Evolutionary conservation across 92 coral and sea anemone genomes (phyloP).

Genomic region (Epizoanthus ramosus): DNA sequence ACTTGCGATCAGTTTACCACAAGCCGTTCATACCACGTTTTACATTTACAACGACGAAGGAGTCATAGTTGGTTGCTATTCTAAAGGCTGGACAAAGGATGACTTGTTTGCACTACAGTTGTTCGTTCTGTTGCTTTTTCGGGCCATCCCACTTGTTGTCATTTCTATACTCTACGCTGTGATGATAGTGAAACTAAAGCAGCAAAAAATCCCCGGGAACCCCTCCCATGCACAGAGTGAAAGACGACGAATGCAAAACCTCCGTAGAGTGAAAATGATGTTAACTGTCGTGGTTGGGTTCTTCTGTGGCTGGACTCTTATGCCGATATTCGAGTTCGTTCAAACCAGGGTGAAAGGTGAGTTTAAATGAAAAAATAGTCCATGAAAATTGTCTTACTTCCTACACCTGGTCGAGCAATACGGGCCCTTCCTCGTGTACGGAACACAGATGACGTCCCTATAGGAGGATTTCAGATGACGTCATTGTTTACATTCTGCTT

Average conservation of each 20-base stretch:
- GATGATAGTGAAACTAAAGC: slow-evolving; percentile 3
- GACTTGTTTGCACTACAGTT: not conserved
- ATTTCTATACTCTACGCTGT: not conserved
- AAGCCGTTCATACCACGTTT: slow-evolving; percentile 23
- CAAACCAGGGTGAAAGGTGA: not conserved
- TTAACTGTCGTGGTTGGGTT: not conserved
- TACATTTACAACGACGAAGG: not conserved
- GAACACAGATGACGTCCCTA: too few species aligned
- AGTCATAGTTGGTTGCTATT: not conserved
- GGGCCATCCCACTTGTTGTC: slow-evolving; percentile 6
- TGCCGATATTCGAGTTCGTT: slow-evolving; percentile 19
- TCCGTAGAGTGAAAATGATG: slow-evolving; percentile 35
- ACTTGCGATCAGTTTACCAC: slow-evolving; percentile 11
- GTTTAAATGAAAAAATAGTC: not conserved
- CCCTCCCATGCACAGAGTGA: slow-evolving; percentile 9
- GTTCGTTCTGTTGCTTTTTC: not conserved
- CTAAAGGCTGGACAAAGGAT: slow-evolving; percentile 19
- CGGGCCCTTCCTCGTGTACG: too few species aligned
- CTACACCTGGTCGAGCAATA: too few species aligned
- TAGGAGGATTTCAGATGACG: too few species aligned
- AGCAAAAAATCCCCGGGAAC: slow-evolving; percentile 25
- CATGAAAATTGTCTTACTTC: too few species aligned
- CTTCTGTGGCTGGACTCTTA: slow-evolving; percentile 16
- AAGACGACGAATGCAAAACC: slow-evolving; percentile 10
- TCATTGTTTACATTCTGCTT: too few species aligned